Conservation (phyloP, 2,797 vertebrate genomes). For the Sebastiscus tertius region DNA sequence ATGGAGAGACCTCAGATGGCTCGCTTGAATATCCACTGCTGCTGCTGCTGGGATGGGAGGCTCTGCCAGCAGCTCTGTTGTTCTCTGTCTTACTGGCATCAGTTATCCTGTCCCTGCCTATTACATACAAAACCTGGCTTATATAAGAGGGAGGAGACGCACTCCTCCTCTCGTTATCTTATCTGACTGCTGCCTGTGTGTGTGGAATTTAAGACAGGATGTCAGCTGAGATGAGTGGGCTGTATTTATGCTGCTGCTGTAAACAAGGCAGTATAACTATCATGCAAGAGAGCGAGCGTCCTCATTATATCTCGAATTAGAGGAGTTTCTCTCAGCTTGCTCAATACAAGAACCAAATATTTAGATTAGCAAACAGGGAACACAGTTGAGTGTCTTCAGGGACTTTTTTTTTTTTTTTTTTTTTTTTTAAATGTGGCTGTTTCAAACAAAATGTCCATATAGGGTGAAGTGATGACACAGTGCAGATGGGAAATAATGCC, state of each 20-base stretch:
- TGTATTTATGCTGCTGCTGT: constrained; percentile 60
- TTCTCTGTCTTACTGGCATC: constrained; percentile 40
- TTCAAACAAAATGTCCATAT: constrained; percentile 24
- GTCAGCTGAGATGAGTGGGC: constrained; percentile 53
- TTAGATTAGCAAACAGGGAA: constrained; percentile 39
- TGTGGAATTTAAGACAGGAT: constrained; percentile 65
- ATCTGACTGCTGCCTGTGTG: constrained; percentile 50
- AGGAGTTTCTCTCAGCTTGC: constrained; percentile 14
- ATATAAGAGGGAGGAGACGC: constrained; percentile 42
- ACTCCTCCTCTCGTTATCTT: constrained; percentile 36
- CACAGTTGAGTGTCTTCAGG: constrained; percentile 10
- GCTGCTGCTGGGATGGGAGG: not conserved
- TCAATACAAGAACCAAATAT: constrained; percentile 50
- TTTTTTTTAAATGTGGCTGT: constrained; percentile 5
- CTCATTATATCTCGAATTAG: constrained; percentile 21
- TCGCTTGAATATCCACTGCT: constrained; percentile 7
- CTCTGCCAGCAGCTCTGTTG: constrained; percentile 38
- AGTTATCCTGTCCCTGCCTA: constrained; percentile 19
- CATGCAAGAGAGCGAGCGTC: not conserved
- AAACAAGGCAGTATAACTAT: constrained; percentile 51
- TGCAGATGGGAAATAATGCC: constrained; percentile 5
- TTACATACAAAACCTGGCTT: constrained; percentile 51
- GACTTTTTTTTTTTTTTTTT: not conserved
- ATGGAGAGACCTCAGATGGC: constrained; percentile 11
- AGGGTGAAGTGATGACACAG: constrained; percentile 3